Percentiles rank a stretch among this genome's conserved stretches.
Conservation (phyloP, 2,888 invertebrate genomes). For the Dastarcus helophoroides region DNA sequence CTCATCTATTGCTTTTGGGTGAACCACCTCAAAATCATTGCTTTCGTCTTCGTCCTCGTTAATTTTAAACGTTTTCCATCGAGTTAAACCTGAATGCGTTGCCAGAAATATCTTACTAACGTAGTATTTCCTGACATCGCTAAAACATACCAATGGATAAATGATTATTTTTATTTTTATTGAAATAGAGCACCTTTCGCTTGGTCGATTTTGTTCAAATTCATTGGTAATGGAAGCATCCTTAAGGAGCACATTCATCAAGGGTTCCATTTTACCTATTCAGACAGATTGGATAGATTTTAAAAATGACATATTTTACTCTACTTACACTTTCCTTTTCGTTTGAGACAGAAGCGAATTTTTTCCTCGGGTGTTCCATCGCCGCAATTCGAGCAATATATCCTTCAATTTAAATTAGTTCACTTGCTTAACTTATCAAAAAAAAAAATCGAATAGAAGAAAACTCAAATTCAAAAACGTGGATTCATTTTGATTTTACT, state of each 20-base stretch:
- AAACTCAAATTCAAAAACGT: too few species aligned
- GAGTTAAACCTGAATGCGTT: slow-evolving; percentile 77
- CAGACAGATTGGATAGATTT: too few species aligned
- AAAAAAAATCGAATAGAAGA: too few species aligned
- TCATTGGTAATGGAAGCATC: slow-evolving; percentile 28
- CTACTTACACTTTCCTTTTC: slow-evolving; percentile 15
- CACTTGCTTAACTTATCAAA: too few species aligned
- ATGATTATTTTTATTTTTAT: slow-evolving; percentile 2
- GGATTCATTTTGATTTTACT: too few species aligned
- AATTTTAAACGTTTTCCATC: slow-evolving; percentile 53
- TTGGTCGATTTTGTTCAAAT: not conserved
- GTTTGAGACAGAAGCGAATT: slow-evolving; percentile 16
- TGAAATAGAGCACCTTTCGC: not conserved
- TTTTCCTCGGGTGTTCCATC: slow-evolving; percentile 19
- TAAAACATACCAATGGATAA: slow-evolving; percentile 11
- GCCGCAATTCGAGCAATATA: slow-evolving; percentile 42
- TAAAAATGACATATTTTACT: not conserved
- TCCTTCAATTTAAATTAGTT: too few species aligned
- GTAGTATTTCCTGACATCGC: slow-evolving; percentile 18
- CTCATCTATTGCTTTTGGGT: slow-evolving; percentile 71
- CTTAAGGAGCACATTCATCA: slow-evolving; percentile 22
- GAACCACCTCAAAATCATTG: slow-evolving; percentile 27
- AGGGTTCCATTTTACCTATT: slow-evolving; percentile 11
- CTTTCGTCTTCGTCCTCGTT: slow-evolving; percentile 19
- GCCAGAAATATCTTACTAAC: slow-evolving; percentile 59